Evolutionary conservation across 2,888 invertebrate genomes (phyloP).

Genomic region (Yponomeuta cagnagella): DNA sequence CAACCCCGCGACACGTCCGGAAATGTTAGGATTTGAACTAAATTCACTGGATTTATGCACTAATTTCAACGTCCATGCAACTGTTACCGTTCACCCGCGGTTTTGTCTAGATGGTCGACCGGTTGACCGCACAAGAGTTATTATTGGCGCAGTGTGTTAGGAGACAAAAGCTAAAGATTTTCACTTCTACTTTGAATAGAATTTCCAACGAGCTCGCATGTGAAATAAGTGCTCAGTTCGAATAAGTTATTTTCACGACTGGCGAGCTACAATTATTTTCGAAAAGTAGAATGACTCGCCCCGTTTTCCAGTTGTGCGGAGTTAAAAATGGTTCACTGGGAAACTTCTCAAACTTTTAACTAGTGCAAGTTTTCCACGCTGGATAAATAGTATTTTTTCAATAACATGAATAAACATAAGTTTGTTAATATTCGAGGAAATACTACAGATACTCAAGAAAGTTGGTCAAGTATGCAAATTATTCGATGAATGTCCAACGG

Average conservation of each 20-base stretch:
- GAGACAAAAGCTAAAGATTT: background rate
- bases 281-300: background rate
- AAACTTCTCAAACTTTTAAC: conserved; percentile 18
- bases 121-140: background rate
- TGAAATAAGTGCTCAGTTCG: conserved; percentile 14
- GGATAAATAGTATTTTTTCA: background rate
- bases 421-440: background rate
- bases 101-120: conserved; percentile 32
- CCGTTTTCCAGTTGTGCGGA: conserved; percentile 9
- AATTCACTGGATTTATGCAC: conserved; percentile 40
- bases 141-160: background rate
- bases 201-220: no score
- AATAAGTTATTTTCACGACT: conserved; percentile 30
- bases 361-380: conserved; percentile 3
- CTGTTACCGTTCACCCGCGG: conserved; percentile 29
- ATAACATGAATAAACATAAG: background rate
- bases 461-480: background rate
- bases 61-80: conserved; percentile 40
- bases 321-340: conserved; percentile 16
- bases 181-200: background rate
- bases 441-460: background rate
- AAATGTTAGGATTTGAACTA: conserved; percentile 18
- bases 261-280: conserved; percentile 19
- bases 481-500: background rate
- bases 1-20: conserved; percentile 40